These are phyloP conservation scores for Fratercula arctica DNA, from an alignment of 2,797 vertebrate species.

Conservation along the genomic window DNA sequence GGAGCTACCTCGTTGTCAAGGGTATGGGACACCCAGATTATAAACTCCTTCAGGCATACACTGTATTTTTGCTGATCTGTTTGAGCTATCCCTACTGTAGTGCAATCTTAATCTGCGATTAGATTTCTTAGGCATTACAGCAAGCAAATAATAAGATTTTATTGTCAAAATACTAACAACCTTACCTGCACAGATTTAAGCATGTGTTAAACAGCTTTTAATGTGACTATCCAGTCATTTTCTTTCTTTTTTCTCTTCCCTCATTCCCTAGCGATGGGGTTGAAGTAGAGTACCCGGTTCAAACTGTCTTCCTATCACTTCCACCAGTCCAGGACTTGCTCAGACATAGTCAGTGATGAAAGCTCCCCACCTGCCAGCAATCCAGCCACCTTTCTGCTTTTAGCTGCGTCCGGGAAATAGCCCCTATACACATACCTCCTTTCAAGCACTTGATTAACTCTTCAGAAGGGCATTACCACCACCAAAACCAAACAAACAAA, in stretches of 20 bases:
- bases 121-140: background rate
- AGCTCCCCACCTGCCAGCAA: background rate
- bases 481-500: background rate
- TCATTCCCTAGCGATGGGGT: background rate
- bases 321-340: background rate
- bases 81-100: background rate
- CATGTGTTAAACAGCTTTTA: background rate
- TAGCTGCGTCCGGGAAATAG: background rate
- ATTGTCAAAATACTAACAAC: background rate
- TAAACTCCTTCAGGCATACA: background rate
- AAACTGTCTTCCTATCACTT: background rate
- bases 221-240: background rate
- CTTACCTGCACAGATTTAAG: background rate
- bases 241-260: background rate
- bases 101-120: background rate
- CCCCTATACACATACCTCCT: background rate
- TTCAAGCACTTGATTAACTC: background rate
- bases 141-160: background rate
- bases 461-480: background rate
- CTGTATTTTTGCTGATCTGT: background rate
- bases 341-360: background rate
- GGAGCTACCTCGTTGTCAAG: background rate
- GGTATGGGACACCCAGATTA: background rate
- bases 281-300: background rate
- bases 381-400: background rate